A percentile compares a stretch with the other conserved stretches of the same genome.
Evolutionary conservation across 2,888 invertebrate species (phyloP).

Genomic region (Eugnorisma glareosa): DNA sequence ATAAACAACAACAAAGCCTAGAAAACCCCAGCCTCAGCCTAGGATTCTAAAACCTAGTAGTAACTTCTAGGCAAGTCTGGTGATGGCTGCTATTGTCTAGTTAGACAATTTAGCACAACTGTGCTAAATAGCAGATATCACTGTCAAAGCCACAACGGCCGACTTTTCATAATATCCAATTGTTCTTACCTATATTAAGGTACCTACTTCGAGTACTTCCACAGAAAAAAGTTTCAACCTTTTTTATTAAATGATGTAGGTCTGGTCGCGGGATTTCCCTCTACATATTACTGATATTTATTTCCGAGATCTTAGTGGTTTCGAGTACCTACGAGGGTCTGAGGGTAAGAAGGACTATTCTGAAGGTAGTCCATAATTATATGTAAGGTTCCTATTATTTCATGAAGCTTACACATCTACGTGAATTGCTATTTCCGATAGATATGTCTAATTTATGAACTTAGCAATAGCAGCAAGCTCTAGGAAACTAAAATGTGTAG

Average conservation of each 20-base stretch:
- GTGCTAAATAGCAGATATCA: no score
- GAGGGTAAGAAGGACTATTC: neutral
- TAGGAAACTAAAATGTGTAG: neutral
- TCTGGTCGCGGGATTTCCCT: neutral
- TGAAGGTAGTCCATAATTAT: neutral
- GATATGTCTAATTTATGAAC: neutral
- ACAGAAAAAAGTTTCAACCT: neutral
- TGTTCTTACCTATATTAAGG: no score
- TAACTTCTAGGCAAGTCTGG: neutral
- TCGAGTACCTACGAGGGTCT: neutral
- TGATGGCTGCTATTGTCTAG: neutral
- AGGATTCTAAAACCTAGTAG: neutral
- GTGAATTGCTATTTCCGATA: constrained; percentile 1
- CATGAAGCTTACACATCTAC: constrained; percentile 3
- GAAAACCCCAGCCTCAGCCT: no score
- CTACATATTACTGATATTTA: no score
- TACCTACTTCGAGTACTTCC: neutral
- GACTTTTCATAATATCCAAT: no score
- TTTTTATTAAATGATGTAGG: neutral
- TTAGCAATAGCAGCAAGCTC: constrained; percentile 6
- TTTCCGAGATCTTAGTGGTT: neutral
- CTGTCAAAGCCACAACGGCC: no score
- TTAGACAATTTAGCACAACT: no score
- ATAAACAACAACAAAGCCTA: no score
- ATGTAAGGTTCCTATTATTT: neutral